phyloP scores from a whole-genome alignment of 2,113 vertebrate genomes.

The Gobio gobio region DNA sequence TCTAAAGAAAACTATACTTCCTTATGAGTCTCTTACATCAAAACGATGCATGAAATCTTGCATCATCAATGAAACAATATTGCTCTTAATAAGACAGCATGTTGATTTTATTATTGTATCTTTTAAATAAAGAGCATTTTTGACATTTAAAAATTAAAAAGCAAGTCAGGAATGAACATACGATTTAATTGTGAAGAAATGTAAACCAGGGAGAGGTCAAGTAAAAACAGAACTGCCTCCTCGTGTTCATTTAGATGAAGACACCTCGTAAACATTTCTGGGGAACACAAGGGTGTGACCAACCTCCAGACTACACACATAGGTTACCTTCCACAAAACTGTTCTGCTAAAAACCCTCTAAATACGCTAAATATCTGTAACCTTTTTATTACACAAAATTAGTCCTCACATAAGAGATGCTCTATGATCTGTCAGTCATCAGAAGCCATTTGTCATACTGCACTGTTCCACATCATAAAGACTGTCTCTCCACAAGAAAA shows the following conservation, averaged over 20 bases:
- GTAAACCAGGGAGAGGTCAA: not conserved
- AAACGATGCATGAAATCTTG: not conserved
- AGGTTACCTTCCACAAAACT: not conserved
- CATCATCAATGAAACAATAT: not conserved
- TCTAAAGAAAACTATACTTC: constrained; percentile 22
- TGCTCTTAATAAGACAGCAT: too few species aligned
- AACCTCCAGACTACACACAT: not conserved
- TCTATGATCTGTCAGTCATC: too few species aligned
- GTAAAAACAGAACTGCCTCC: not conserved
- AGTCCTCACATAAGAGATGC: too few species aligned
- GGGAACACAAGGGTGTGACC: not conserved
- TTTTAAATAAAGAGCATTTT: not conserved
- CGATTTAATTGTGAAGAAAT: not conserved
- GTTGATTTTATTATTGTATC: not conserved
- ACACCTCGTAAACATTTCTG: not conserved
- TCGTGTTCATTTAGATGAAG: not conserved
- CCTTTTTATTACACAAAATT: not conserved
- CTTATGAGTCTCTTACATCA: not conserved
- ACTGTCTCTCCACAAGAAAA: too few species aligned
- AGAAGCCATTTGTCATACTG: too few species aligned
- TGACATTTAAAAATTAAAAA: not conserved
- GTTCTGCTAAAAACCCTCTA: not conserved
- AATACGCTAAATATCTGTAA: not conserved
- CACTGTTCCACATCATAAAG: too few species aligned
- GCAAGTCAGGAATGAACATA: too few species aligned